Evolutionary conservation across 2,888 invertebrate genomes (phyloP), one percentile per base, ranked within the genome.

Genomic region (Tuta absoluta): DNA sequence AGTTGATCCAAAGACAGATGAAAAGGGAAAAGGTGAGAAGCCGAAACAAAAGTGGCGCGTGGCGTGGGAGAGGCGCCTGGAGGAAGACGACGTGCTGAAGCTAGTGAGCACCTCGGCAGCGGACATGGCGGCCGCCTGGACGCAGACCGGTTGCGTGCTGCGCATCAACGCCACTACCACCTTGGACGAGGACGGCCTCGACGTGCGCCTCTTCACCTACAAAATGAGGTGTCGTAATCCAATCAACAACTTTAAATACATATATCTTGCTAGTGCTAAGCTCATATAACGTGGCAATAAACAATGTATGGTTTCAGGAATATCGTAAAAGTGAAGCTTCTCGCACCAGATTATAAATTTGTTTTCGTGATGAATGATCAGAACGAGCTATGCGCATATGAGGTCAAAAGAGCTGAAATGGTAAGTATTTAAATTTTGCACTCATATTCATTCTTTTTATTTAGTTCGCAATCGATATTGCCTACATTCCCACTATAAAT

Each of bases 261-360:
- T 24, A 12, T 21, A 11, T 11, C 21, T 23, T 53, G 5, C 23
- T 24, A 12, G 12, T 24, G 49, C 10, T 33, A 8, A 7, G 10
- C 10, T 33, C 1, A 7, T 33, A 33, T 8, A 28, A 28, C 2
- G 2, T 28, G 2, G 28, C 2, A 28, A 28, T 28, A 2, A 4
- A 33, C 10, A 33, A 33, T 33, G 33, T 33, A 10, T 14, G 41
- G n/a, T 76, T 82, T 41, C 73, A 91, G 91, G 63, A 73, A 82
- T 57, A 83, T 91, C 59, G 76, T 45, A 45, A 86, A 82, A 67
- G 78, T 89, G 7, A 89, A 89, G 67, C 65, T 91, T 41, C 75
- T 91, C 14, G 89, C 90, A 0, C 91, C 91, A 0, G 81, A 84
- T 17, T 82, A 75, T 67, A 72, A 74, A 4, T 73, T 85, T 57